phyloP scores from a whole-genome alignment of 1,140 invertebrate genomes.

The Aradophagus sp. region DNA sequence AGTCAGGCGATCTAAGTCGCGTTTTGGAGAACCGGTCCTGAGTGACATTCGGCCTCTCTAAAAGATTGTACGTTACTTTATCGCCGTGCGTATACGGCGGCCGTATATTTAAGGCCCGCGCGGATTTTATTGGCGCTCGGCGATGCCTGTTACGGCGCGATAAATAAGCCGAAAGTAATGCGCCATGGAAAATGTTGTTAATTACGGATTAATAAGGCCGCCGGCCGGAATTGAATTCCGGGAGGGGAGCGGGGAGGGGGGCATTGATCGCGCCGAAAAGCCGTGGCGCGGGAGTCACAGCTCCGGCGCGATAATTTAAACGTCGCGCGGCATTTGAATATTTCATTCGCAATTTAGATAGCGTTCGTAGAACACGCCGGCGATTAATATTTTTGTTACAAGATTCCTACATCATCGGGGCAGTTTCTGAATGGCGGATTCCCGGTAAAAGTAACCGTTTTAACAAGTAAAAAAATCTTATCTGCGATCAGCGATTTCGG shows the following conservation, averaged over 20 bases:
- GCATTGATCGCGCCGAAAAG: no score
- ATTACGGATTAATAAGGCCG: slow-evolving; percentile 30
- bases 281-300: no score
- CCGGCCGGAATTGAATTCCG: slow-evolving; percentile 13
- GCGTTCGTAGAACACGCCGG: slow-evolving; percentile 45
- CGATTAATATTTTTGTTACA: slow-evolving; percentile 54
- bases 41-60: slow-evolving; percentile 48
- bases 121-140: slow-evolving; percentile 33
- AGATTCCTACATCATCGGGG: slow-evolving; percentile 42
- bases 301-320: slow-evolving; percentile 28
- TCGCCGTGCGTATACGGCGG: slow-evolving; percentile 39
- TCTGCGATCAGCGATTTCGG: slow-evolving; percentile 39
- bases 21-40: slow-evolving; percentile 55
- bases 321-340: slow-evolving; percentile 32
- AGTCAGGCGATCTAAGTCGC: slow-evolving; percentile 33
- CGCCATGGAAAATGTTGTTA: slow-evolving; percentile 16
- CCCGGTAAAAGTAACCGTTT: slow-evolving; percentile 43
- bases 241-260: no score
- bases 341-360: slow-evolving; percentile 54
- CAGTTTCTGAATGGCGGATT: slow-evolving; percentile 42
- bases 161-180: slow-evolving; percentile 41
- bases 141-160: slow-evolving; percentile 14
- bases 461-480: slow-evolving; percentile 49
- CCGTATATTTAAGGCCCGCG: slow-evolving; percentile 18
- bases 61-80: slow-evolving; percentile 37